These are phyloP conservation scores for Conopomorpha cramerella DNA, from an alignment of 1,140 invertebrate species.

Conservation along the genomic window DNA sequence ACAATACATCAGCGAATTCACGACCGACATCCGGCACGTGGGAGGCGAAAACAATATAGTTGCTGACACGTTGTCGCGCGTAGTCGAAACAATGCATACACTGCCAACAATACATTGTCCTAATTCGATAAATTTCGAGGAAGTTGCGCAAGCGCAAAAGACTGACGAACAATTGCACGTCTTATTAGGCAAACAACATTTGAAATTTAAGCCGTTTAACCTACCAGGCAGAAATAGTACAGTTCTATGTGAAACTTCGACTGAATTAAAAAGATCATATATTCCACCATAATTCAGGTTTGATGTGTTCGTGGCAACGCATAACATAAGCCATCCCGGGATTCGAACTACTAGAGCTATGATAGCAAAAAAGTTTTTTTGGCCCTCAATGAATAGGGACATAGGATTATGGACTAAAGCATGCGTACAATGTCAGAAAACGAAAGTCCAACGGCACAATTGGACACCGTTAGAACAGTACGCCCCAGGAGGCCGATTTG, in stretches of 20 bases:
- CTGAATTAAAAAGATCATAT: background rate
- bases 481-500: conserved; percentile 4
- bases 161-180: background rate
- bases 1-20: background rate
- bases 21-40: background rate
- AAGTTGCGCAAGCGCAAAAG: background rate
- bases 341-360: conserved; percentile 5
- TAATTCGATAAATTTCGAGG: background rate
- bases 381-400: conserved; percentile 15
- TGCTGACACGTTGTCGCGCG: background rate
- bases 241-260: background rate
- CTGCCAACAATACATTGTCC: background rate
- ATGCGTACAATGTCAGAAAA: conserved; percentile 14
- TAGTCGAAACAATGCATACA: no score
- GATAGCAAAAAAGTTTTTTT: conserved; percentile 14
- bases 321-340: conserved; percentile 15
- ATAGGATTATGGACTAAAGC: conserved; percentile 6
- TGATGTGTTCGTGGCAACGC: conserved; percentile 3
- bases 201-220: background rate
- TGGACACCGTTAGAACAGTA: background rate
- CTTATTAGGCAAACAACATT: background rate
- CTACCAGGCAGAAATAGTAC: background rate
- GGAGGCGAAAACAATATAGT: background rate
- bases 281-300: background rate
- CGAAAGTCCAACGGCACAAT: conserved; percentile 12